These are phyloP conservation scores for Agrochola lychnidis DNA, from an alignment of 2,888 invertebrate genomes.

Conservation along the genomic window DNA sequence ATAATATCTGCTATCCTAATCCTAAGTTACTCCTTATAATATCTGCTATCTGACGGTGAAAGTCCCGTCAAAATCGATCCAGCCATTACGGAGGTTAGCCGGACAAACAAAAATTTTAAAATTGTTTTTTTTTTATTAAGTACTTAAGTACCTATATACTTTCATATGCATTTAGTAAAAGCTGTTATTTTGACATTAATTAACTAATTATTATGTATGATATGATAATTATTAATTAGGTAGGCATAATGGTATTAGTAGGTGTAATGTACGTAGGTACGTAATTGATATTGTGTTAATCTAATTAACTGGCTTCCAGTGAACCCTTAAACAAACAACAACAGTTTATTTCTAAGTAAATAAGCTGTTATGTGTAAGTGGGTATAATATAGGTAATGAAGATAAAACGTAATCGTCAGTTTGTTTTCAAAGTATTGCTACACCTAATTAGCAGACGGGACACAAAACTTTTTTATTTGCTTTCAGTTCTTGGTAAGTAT, in stretches of 20 bases:
- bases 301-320: constrained; percentile 32
- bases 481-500: constrained; percentile 25
- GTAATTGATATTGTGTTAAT: constrained; percentile 26
- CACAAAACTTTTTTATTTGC: background rate
- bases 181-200: too few species aligned
- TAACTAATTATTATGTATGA: too few species aligned
- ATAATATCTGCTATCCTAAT: too few species aligned
- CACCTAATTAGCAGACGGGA: background rate
- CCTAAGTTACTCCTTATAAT: too few species aligned
- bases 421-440: constrained; percentile 10
- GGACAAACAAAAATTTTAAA: too few species aligned
- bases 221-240: background rate
- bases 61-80: too few species aligned
- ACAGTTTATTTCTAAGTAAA: constrained; percentile 32
- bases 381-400: background rate
- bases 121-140: too few species aligned
- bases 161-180: too few species aligned
- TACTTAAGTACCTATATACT: too few species aligned
- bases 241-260: background rate
- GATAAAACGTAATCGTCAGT: constrained; percentile 18
- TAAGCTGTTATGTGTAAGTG: constrained; percentile 5
- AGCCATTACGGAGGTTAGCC: too few species aligned
- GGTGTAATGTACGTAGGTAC: too few species aligned
- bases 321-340: constrained; percentile 32
- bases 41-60: too few species aligned